Base-by-base conservation (phyloP, 2,113 vertebrate genomes). In the Phalacrocorax brasilianus region DNA sequence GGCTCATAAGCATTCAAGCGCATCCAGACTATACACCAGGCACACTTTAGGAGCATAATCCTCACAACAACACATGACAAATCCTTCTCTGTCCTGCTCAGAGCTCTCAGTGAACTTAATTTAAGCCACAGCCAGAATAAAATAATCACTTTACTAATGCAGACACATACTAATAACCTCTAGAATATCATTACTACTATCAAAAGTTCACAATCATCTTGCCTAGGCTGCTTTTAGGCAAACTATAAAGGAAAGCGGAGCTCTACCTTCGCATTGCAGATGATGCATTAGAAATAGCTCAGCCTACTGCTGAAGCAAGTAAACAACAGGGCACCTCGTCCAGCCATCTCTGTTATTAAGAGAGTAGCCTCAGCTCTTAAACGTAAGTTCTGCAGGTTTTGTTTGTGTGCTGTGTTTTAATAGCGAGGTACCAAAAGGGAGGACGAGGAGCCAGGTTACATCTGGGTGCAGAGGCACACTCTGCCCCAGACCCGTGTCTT, bases 181-280 rank as follows among this genome's bases (percentile, higher is more conserved):
- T 19, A 8, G 5, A 62, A 24, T 6, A 72, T 9, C 17, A 1
- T n/a, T 19, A 56, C 19, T 44, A 5, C 14, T 6, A 75, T 6
- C 27, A 44, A 4, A 77, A 81, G 27, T 4, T 68, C 59, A 47
- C 16, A 26, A 5, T 38, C 22, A 16, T 19, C 63, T 77, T 42
- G 20, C 28, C 26, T 3, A 45, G 20, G 20, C 59, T 91, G 40
- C 47, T 68, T 87, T 72, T 21, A 33, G 40, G 21, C 38, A 47
- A 83, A 16, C 23, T 3, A 7, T 0, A n/a, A n/a, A n/a, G 27
- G 28, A 62, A 15, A 59, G 49, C 4, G 0, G 38, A 67, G 53
- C 8, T 70, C 24, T 62, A 33, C 19, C 32, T 73, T 35, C 8
- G 12, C 50, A 32, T 6, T 4, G 15, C 20, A 73, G 59, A 11